Evolutionary conservation across 2,797 vertebrate genomes (phyloP).

Genomic region (Macroramphosus scolopax): DNA sequence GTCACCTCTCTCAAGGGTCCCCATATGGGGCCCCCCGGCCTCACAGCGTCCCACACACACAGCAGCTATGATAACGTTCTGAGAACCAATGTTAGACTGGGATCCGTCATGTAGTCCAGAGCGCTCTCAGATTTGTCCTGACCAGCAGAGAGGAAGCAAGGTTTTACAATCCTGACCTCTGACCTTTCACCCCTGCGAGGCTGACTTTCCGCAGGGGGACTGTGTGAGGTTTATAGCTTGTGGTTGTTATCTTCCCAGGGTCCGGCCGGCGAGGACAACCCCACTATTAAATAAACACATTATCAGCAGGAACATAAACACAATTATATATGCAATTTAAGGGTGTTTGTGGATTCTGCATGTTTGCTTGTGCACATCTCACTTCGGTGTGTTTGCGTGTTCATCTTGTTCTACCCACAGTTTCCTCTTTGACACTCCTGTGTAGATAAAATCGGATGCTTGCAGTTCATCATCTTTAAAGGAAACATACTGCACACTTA

Average conservation of each 20-base stretch:
- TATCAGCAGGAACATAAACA: slow-evolving; percentile 65
- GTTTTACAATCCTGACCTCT: slow-evolving; percentile 48
- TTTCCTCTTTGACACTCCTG: not conserved
- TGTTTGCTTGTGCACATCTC: slow-evolving; percentile 15
- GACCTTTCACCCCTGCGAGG: slow-evolving; percentile 45
- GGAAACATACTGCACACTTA: not conserved
- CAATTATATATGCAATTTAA: slow-evolving; percentile 33
- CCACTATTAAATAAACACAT: slow-evolving; percentile 62
- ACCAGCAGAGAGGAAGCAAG: slow-evolving; percentile 56
- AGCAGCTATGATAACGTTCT: slow-evolving; percentile 27
- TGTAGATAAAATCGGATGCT: slow-evolving; percentile 20
- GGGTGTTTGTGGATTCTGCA: slow-evolving; percentile 21
- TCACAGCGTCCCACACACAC: slow-evolving; percentile 27
- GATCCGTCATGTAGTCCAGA: slow-evolving; percentile 34
- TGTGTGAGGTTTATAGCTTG: slow-evolving; percentile 25
- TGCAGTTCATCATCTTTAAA: slow-evolving; percentile 4
- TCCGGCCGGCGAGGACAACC: slow-evolving; percentile 29
- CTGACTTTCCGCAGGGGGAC: slow-evolving; percentile 61
- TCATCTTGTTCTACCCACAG: not conserved
- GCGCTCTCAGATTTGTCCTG: slow-evolving; percentile 28
- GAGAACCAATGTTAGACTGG: slow-evolving; percentile 36
- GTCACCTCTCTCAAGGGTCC: slow-evolving; percentile 49
- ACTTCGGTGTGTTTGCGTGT: slow-evolving; percentile 5
- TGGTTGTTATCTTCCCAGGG: slow-evolving; percentile 68
- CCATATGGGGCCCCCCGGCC: slow-evolving; percentile 9